phyloP scores from a whole-genome alignment of 2,113 vertebrate genomes.

The Clarias batrachus region DNA sequence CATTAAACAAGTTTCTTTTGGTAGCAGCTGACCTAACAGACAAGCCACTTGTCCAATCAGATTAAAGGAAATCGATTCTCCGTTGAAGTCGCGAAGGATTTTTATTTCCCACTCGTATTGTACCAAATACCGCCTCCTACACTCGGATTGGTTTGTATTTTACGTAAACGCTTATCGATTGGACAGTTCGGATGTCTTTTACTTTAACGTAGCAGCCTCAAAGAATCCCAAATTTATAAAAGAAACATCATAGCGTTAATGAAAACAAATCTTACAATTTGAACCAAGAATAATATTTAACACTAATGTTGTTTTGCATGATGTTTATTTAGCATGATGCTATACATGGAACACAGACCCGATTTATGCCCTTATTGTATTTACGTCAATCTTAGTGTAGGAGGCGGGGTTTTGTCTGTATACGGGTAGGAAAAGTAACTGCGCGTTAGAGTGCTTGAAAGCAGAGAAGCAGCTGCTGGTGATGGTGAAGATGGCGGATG shows the following conservation, averaged over 20 bases:
- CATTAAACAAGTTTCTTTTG: not conserved
- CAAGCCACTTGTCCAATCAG: slow-evolving; percentile 43
- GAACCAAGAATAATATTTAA: too few relatives aligned
- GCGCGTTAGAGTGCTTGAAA: slow-evolving; percentile 49
- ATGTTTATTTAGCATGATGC: not conserved
- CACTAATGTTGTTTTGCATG: not conserved
- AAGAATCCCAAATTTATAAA: too few relatives aligned
- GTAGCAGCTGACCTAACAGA: not conserved
- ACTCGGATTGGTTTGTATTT: not conserved
- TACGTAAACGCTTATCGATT: not conserved
- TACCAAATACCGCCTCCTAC: not conserved
- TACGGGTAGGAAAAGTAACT: slow-evolving; percentile 42
- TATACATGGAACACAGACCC: too few relatives aligned
- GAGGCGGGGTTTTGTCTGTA: slow-evolving; percentile 53
- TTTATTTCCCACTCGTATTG: slow-evolving; percentile 17
- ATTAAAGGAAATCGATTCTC: slow-evolving; percentile 43
- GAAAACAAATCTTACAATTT: not conserved
- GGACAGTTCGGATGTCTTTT: not conserved
- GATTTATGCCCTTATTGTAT: not conserved
- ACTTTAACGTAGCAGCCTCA: not conserved
- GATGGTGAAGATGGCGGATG: slow-evolving; percentile 90
- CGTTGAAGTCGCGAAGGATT: slow-evolving; percentile 51
- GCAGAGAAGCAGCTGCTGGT: slow-evolving; percentile 72
- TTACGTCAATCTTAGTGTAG: not conserved
- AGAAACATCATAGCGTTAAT: not conserved